Evolutionary conservation across 2,888 invertebrate genomes (phyloP), one percentile per base, ranked within the genome.

Genomic region (Nowickia ferox): DNA sequence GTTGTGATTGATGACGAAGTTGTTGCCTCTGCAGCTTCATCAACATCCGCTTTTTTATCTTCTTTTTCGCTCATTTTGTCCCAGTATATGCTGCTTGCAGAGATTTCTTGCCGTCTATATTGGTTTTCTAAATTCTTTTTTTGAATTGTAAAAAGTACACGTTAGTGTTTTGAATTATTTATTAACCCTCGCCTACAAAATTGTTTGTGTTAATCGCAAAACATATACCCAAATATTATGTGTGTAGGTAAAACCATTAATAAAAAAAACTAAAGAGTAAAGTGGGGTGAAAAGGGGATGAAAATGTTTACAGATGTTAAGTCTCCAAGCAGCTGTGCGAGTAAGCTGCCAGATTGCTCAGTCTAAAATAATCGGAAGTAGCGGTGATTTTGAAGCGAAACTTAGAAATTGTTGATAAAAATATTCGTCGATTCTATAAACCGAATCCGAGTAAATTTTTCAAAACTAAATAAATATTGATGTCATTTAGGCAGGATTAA

Each of bases 21-120:
- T 44, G 71, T 46, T 57, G n/a, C 63, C 19, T 80, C 87, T 11
- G 65, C 38, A n/a, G 19, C 53, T 76, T 74, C 63, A 42, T 84
- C 77, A 9, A 80, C 87, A 38, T 22, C 75, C 59, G 79, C 77
- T 1, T 84, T 84, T 46, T 53, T 86, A 86, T 87, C 88, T 42
- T 72, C 79, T 61, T 59, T 69, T 15, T 51, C 61, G 40, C 65
- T 68, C 86, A 79, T 81, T 44, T 38, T 65, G 2, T 15, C 30
- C 17, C 1, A 4, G 15, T 55, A 38, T 48, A 42, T 19, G 6
- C 13, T 9, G 9, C 22, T n/a, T 9, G 5, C 10, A 38, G 17
- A n/a, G 17, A 11, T 51, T 40, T 69, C 13, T 9, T 6, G 17
- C 42, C 17, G 10, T 10, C 42, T 22, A 13, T 15, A 9, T 11